A percentile compares a stretch with the other conserved stretches of the same genome.
phyloP scores from a whole-genome alignment of 2,888 invertebrate genomes.

The Andrena minutula region DNA sequence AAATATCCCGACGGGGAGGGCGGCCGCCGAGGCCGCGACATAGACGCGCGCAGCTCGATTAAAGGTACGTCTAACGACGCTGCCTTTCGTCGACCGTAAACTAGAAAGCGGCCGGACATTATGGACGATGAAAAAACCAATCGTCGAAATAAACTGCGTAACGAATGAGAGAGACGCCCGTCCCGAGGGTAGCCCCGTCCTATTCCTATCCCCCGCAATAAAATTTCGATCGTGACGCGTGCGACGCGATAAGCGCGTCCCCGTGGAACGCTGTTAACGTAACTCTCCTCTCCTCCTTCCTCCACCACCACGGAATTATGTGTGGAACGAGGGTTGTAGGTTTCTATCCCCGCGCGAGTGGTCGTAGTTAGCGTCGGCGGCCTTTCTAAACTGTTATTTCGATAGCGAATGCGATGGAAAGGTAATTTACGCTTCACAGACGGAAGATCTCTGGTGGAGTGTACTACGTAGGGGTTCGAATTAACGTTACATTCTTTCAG shows the following conservation, averaged over 20 bases:
- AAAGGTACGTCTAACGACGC: slow-evolving; percentile 50
- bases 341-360: slow-evolving; percentile 7
- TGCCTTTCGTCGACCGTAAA: slow-evolving; percentile 57
- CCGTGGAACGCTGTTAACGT: slow-evolving; percentile 20
- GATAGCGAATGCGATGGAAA: neutral
- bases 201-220: slow-evolving; percentile 28
- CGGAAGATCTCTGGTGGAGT: neutral
- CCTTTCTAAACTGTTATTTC: slow-evolving; percentile 7
- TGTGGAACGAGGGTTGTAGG: neutral
- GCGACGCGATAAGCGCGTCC: slow-evolving; percentile 31
- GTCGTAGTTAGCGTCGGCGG: neutral
- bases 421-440: neutral
- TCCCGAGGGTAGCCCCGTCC: slow-evolving; percentile 26
- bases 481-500: too few species aligned
- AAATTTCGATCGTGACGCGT: slow-evolving; percentile 32
- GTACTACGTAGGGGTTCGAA: neutral
- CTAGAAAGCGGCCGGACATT: slow-evolving; percentile 32
- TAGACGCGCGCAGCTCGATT: slow-evolving; percentile 43
- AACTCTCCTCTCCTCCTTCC: neutral
- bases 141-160: slow-evolving; percentile 46
- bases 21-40: slow-evolving; percentile 8
- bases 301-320: neutral
- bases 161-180: slow-evolving; percentile 28
- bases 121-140: slow-evolving; percentile 25
- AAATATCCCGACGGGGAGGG: slow-evolving; percentile 37